Evolutionary conservation across 1,140 invertebrate genomes (phyloP).

Genomic region (Plutomurus gul): DNA sequence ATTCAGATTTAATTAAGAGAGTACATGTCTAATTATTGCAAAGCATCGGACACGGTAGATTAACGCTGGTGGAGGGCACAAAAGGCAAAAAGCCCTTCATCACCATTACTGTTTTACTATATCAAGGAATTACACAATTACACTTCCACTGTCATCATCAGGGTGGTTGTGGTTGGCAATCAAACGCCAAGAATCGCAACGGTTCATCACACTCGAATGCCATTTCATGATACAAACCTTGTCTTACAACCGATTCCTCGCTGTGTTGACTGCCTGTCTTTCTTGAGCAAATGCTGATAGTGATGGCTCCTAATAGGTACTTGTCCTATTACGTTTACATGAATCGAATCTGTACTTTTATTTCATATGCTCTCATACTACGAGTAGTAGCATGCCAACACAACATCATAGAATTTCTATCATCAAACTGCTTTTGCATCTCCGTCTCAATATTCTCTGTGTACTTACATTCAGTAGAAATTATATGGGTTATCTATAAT

Average conservation of each 20-base stretch:
- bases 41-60: slow-evolving; percentile 6
- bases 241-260: slow-evolving; percentile 18
- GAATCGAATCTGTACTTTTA: slow-evolving; percentile 12
- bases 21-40: slow-evolving; percentile 21
- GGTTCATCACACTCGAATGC: slow-evolving; percentile 48
- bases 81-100: slow-evolving; percentile 25
- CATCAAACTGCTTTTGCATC: no score
- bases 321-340: no score
- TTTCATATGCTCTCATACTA: background rate
- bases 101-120: slow-evolving; percentile 21
- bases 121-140: slow-evolving; percentile 28
- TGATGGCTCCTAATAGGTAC: slow-evolving; percentile 3
- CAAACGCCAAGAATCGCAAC: slow-evolving; percentile 46
- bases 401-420: no score
- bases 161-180: slow-evolving; percentile 37
- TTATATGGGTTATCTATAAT: no score
- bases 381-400: background rate
- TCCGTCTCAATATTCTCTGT: no score
- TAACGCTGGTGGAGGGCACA: slow-evolving; percentile 17
- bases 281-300: background rate
- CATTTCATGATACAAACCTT: slow-evolving; percentile 43
- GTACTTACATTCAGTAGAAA: no score
- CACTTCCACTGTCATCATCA: slow-evolving; percentile 26
- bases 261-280: background rate
- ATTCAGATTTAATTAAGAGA: background rate